Percentiles rank a stretch among this genome's conserved stretches.
Evolutionary conservation across 2,888 invertebrate genomes (phyloP).

Genomic region (Dysmachus trigonus): DNA sequence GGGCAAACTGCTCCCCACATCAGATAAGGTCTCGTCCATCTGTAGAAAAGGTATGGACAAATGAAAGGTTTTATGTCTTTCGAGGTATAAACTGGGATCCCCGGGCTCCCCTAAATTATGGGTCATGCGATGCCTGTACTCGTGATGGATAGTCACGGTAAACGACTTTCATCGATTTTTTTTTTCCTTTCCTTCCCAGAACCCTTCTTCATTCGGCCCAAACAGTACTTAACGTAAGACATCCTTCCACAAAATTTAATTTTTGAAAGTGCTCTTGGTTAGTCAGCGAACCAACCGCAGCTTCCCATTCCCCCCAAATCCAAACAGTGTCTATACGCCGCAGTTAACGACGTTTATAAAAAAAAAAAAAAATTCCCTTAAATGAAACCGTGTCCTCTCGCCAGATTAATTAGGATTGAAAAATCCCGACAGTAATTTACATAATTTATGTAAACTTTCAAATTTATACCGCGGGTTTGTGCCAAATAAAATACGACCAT

Average conservation of each 20-base stretch:
- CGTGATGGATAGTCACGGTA: slow-evolving; percentile 43
- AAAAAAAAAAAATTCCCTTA: neutral
- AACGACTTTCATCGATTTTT: slow-evolving; percentile 31
- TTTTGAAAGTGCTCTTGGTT: slow-evolving; percentile 24
- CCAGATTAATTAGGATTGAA: slow-evolving; percentile 30
- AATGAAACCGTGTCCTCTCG: neutral
- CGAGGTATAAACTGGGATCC: slow-evolving; percentile 39
- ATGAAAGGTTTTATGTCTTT: slow-evolving; percentile 38
- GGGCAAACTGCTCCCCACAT: slow-evolving; percentile 27
- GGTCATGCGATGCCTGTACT: slow-evolving; percentile 43
- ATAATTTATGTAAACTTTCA: slow-evolving; percentile 36
- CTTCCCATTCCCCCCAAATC: neutral
- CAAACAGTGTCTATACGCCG: neutral
- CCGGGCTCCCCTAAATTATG: slow-evolving; percentile 46
- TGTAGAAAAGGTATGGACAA: slow-evolving; percentile 37
- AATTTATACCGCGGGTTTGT: slow-evolving; percentile 4
- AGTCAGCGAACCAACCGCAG: neutral
- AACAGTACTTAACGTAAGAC: slow-evolving; percentile 23
- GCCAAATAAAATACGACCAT: neutral
- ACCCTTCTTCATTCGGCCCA: slow-evolving; percentile 26
- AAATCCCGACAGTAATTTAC: slow-evolving; percentile 14
- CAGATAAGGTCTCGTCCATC: slow-evolving; percentile 32
- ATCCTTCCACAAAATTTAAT: slow-evolving; percentile 38
- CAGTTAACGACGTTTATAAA: neutral
- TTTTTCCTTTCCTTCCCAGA: neutral